Conservation (phyloP, 2,888 invertebrate genomes). For the Acleris emargana region DNA sequence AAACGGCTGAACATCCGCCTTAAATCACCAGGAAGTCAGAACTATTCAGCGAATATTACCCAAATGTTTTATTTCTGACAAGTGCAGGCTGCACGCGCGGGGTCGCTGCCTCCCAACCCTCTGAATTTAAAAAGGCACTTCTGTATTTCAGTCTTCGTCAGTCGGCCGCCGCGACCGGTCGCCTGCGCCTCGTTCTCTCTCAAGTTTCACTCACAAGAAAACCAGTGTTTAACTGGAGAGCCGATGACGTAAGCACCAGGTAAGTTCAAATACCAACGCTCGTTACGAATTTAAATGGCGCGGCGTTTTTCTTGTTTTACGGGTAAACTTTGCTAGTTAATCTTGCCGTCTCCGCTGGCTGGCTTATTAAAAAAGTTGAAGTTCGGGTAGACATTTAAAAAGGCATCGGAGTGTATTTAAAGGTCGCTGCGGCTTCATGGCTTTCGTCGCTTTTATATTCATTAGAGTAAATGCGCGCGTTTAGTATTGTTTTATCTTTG, state of each 20-base stretch:
- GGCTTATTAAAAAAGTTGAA: conserved; percentile 75
- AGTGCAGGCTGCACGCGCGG: conserved; percentile 51
- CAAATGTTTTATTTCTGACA: conserved; percentile 52
- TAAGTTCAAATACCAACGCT: conserved; percentile 38
- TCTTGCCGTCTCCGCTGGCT: conserved; percentile 47
- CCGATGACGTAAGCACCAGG: conserved; percentile 50
- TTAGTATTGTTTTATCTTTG: conserved; percentile 19
- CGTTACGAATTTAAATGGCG: conserved; percentile 51
- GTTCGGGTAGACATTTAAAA: conserved; percentile 58
- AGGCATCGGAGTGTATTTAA: conserved; percentile 55
- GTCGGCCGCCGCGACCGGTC: conserved; percentile 46
- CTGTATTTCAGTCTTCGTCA: conserved; percentile 64
- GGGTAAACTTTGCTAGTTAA: conserved; percentile 64
- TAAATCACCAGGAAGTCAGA: conserved; percentile 54
- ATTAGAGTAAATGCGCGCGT: conserved; percentile 21
- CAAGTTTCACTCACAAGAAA: conserved; percentile 49
- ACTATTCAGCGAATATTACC: conserved; percentile 55
- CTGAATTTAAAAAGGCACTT: conserved; percentile 52
- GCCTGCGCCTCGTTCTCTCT: conserved; percentile 41
- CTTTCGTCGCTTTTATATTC: conserved; percentile 26
- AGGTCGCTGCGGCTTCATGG: conserved; percentile 37
- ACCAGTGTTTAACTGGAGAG: conserved; percentile 47
- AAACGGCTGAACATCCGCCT: conserved; percentile 43
- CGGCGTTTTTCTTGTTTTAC: conserved; percentile 55
- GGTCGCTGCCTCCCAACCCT: conserved; percentile 47